Base-by-base conservation (phyloP, 2,797 vertebrate species). In the Neostethus bicornis region DNA sequence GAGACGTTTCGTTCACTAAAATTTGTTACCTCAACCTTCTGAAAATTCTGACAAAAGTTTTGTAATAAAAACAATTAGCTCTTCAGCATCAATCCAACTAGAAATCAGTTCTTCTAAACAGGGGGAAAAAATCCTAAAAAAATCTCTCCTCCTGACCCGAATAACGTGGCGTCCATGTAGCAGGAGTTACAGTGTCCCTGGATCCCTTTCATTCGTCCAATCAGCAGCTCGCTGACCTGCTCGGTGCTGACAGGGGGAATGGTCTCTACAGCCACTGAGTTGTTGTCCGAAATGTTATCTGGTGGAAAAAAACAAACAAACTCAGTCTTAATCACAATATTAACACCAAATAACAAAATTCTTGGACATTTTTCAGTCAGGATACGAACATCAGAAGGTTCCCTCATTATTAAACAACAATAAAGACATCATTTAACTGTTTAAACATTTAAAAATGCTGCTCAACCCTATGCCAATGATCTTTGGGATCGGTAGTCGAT, bases 111-210 rank as follows among this genome's bases (percentile, higher is more conserved):
- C 1, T 19, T 19, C 2, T 29, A 4, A 8, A 0, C 24, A 2
- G 8, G 1, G 12, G 12, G 43, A 35, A 17, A 45, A 17, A n/a
- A 12, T 17, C 3, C 2, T n/a, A 24, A 28, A 13, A 13, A 23
- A 34, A 4, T 39, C 39, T 25, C n/a, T 42, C 19, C 1, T 65
- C 4, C 82, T 59, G 31, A 95, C 95, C 95, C 93, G 85, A 97
- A 96, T 25, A 97, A 94, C 28, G 95, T 86, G 9, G 92, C 88
- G 0, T 97, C 95, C 94, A 97, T 95, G 72, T 97, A 97, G 84
- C 95, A 97, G 76, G 95, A 97, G 88, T 97, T 97, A 31, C 92
- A 94, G 71, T 96, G 94, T 14, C 95, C 95, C 54, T 97, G 95
- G 70, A 97, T 94, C 2, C 95, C 95, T 54, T 73, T 94, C 94